A percentile compares a stretch with the other conserved stretches of the same genome.
Conservation (phyloP, 1,140 invertebrate species). For the Neocloeon triangulifer region DNA sequence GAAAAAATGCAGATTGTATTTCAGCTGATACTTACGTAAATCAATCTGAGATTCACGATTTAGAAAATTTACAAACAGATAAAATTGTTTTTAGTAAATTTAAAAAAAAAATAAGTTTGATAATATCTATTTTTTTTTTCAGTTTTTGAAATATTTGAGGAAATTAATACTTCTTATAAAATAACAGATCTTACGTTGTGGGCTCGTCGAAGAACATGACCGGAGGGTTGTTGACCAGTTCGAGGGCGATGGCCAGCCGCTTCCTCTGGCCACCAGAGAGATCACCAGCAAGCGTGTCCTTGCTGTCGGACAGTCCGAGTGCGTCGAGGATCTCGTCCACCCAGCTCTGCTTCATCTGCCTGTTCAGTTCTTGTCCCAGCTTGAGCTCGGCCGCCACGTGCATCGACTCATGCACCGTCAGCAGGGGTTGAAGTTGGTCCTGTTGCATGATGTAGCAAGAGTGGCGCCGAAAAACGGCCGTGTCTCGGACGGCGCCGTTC, state of each 20-base stretch:
- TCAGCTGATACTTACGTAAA: too few relatives aligned
- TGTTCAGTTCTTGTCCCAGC: constrained; percentile 36
- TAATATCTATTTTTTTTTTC: not conserved
- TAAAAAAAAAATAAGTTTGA: constrained; percentile 6
- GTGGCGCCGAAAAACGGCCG: constrained; percentile 54
- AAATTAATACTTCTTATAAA: too few relatives aligned
- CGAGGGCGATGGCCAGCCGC: constrained; percentile 56
- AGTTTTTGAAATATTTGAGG: not conserved
- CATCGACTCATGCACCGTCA: constrained; percentile 79
- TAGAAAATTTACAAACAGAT: too few relatives aligned
- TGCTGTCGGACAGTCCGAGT: constrained; percentile 32
- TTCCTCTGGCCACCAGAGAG: constrained; percentile 57
- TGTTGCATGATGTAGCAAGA: constrained; percentile 84
- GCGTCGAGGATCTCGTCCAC: constrained; percentile 29
- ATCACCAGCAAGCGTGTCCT: constrained; percentile 33
- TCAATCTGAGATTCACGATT: too few relatives aligned
- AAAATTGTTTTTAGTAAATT: too few relatives aligned
- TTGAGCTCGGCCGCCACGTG: constrained; percentile 68
- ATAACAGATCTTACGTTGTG: constrained; percentile 20
- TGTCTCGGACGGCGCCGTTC: constrained; percentile 49
- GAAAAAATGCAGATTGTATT: too few relatives aligned
- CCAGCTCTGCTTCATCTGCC: constrained; percentile 36
- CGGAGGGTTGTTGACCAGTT: constrained; percentile 67
- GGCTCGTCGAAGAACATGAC: constrained; percentile 44
- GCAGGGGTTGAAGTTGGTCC: constrained; percentile 57